phyloP scores from a whole-genome alignment of 2,113 vertebrate species.

The Australoheros scitulus region DNA sequence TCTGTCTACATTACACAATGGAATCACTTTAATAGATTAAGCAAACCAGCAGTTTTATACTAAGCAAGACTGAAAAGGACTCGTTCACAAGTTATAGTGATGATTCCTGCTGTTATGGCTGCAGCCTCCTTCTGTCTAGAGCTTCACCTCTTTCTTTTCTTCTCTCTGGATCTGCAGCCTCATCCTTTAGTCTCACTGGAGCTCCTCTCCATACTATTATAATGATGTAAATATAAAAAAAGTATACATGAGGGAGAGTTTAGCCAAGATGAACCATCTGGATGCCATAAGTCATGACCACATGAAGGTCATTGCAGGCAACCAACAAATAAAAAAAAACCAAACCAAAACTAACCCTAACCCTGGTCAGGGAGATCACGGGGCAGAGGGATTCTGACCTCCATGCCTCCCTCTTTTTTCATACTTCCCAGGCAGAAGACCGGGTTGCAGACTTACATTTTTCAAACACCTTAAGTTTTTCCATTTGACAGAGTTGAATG shows the following conservation, averaged over 20 bases:
- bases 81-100: neutral
- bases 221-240: no score
- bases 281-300: no score
- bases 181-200: no score
- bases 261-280: no score
- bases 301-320: no score
- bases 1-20: neutral
- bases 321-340: neutral
- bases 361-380: neutral
- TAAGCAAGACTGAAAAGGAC: neutral
- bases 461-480: no score
- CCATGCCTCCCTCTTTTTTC: neutral
- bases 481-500: no score
- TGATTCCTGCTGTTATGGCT: neutral
- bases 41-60: neutral
- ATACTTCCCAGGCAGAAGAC: neutral
- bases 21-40: neutral
- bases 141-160: no score
- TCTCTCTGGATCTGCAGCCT: neutral
- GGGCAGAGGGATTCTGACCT: neutral
- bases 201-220: neutral
- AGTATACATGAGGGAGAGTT: neutral
- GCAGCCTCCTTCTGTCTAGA: neutral
- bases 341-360: no score
- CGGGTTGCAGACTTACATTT: no score